A percentile compares a stretch with the other conserved stretches of the same genome.
Evolutionary conservation across 2,113 vertebrate genomes (phyloP).

Genomic region (Gopherus evgoodei): DNA sequence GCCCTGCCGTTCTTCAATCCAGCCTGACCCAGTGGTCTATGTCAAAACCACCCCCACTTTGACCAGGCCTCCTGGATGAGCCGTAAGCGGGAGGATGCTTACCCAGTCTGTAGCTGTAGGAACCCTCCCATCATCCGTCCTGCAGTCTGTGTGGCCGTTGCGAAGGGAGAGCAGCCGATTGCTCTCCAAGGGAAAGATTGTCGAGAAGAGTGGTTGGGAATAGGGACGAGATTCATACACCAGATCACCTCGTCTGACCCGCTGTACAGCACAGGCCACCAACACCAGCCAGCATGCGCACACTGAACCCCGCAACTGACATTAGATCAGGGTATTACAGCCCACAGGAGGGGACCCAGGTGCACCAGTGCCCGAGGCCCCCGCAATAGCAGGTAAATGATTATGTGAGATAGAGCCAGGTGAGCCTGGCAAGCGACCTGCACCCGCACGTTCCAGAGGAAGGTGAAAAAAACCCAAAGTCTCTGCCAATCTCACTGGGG

Average conservation of each 20-base stretch:
- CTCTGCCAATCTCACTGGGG: no score
- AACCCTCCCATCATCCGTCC: rapidly evolving
- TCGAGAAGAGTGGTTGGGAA: background rate
- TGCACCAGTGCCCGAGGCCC: no score
- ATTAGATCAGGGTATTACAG: background rate
- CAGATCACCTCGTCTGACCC: no score
- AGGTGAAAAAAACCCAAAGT: no score
- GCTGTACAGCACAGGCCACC: no score
- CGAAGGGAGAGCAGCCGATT: background rate
- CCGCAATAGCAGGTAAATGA: no score
- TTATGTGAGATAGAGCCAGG: no score
- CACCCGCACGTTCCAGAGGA: no score
- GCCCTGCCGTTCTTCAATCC: background rate
- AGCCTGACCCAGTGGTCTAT: background rate
- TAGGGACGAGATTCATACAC: background rate
- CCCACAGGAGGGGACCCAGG: background rate
- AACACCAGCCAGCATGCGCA: no score
- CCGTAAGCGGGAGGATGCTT: rapidly evolving
- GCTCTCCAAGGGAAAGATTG: no score
- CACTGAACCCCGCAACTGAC: background rate
- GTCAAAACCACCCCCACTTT: rapidly evolving
- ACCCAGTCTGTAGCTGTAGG: rapidly evolving
- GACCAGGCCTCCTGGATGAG: rapidly evolving
- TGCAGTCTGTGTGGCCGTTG: background rate
- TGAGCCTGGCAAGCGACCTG: no score